Conservation (phyloP, 2,797 vertebrate genomes). For the Ctenosaura bakeri region DNA sequence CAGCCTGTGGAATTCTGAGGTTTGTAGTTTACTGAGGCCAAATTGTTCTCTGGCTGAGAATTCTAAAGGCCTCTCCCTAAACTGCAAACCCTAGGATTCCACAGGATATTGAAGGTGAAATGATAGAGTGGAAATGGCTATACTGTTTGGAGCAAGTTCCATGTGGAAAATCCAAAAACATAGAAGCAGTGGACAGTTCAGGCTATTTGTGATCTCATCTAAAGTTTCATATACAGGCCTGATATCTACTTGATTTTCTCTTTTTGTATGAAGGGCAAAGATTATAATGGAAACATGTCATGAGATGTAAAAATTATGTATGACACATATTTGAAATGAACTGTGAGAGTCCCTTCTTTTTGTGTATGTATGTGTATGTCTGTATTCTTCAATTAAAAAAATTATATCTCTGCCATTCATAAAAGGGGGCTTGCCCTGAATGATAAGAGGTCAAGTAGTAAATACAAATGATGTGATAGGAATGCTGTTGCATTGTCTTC, state of each 20-base stretch:
- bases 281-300: background rate
- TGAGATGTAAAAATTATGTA: background rate
- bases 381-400: background rate
- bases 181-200: background rate
- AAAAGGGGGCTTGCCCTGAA: too few relatives aligned
- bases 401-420: background rate
- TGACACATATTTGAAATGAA: background rate
- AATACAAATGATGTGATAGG: background rate
- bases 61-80: too few relatives aligned
- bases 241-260: background rate
- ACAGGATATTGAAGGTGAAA: too few relatives aligned
- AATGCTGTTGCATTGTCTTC: background rate
- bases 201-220: background rate
- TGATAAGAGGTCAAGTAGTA: background rate
- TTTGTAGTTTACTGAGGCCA: too few relatives aligned
- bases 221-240: background rate
- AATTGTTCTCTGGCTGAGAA: too few relatives aligned
- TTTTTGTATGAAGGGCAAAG: background rate
- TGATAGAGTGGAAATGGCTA: too few relatives aligned
- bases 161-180: background rate
- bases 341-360: background rate
- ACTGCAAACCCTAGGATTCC: too few relatives aligned
- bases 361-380: background rate
- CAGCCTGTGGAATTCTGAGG: too few relatives aligned
- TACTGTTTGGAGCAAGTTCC: background rate